Base-by-base conservation (phyloP, 2,888 invertebrate species). In the Sminthurides aquaticus region DNA sequence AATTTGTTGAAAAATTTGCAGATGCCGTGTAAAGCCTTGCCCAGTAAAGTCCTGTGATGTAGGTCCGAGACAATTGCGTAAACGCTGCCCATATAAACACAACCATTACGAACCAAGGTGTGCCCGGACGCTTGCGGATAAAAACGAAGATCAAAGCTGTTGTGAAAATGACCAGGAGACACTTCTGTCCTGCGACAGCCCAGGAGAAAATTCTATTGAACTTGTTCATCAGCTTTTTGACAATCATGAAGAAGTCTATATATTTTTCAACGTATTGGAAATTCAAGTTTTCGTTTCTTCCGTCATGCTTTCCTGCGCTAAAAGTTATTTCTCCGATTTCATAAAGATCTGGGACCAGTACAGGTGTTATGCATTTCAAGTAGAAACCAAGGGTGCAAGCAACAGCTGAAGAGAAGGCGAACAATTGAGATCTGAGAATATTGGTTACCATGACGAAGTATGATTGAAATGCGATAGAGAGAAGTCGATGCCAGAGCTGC, bases 341-440 rank as follows among this genome's bases (percentile, higher is more conserved):
- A n/a, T 52, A 52, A 52, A 18, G 15, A 22, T 52, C 52, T 5
- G 20, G 15, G 5, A 20, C 20, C 52, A 52, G 20, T 20, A 18
- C 52, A 15, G 52, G 52, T 5, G 52, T 52, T 15, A 52, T 52
- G 52, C 52, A 52, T 20, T 52, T 52, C 20, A 52, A 22, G 20
- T 52, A 52, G 15, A 52, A 20, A 20, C 11, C 20, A 20, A 52
- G 18, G 52, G 11, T 15, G 5, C 52, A 20, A 20, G 3, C 20
- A 8, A 52, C 18, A 8, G 11, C 8, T 5, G 22, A 8, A 18
- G 22, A 52, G 52, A 52, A 52, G 20, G 20, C 18, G 20, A 52
- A 52, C 52, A 52, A 20, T 22, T 52, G 52, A 20, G 5, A 52
- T 8, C 52, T 8, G 11, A 52, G 20, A 8, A 52, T 18, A 22